A percentile compares a stretch with the other conserved stretches of the same genome.
Conservation (phyloP, 2,888 invertebrate species). For the Acanthacorydalis orientalis region DNA sequence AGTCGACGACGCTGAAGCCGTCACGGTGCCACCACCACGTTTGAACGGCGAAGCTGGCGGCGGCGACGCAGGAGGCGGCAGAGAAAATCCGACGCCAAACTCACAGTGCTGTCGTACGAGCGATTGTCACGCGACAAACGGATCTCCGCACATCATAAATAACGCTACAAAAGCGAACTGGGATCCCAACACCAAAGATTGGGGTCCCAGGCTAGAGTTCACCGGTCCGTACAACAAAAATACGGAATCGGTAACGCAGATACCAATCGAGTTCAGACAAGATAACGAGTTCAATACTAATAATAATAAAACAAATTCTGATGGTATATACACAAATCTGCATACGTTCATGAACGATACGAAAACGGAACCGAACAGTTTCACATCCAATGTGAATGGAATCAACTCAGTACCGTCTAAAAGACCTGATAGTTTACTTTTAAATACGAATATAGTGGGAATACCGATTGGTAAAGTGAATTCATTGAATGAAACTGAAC, state of each 20-base stretch:
- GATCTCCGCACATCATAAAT: neutral
- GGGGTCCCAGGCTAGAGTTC: constrained; percentile 10
- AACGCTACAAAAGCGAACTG: constrained; percentile 29
- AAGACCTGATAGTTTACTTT: too few species aligned
- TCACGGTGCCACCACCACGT: constrained; percentile 25
- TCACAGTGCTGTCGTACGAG: constrained; percentile 33
- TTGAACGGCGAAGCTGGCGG: constrained; percentile 12
- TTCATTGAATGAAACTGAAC: too few species aligned
- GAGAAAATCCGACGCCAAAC: constrained; percentile 25
- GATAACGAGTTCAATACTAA: too few species aligned
- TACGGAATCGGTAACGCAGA: constrained; percentile 8
- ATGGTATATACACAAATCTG: too few species aligned
- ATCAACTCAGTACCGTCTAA: too few species aligned
- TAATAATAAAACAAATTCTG: too few species aligned
- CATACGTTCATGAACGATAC: too few species aligned
- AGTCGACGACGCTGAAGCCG: constrained; percentile 61
- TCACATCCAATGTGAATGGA: too few species aligned
- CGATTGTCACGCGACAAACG: neutral
- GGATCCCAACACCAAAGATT: constrained; percentile 30
- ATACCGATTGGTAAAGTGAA: too few species aligned
- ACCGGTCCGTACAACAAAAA: constrained; percentile 14
- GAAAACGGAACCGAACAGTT: too few species aligned
- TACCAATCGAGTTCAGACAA: too few species aligned
- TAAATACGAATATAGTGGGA: too few species aligned
- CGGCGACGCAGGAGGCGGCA: neutral